Conservation (phyloP, 1,140 invertebrate genomes). For the Drosophila sp. region DNA sequence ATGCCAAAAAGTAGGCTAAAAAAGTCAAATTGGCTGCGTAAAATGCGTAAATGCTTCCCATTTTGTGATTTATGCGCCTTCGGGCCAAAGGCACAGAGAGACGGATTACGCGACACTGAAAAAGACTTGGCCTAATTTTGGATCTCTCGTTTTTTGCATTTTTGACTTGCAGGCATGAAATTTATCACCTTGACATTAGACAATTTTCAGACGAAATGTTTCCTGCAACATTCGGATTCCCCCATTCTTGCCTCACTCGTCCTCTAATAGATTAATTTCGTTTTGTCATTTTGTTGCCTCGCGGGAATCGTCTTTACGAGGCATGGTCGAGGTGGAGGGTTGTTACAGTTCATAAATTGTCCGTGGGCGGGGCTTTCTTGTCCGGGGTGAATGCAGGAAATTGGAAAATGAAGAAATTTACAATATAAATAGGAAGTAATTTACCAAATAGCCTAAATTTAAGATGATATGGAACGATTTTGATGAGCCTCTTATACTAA, state of each 20-base stretch:
- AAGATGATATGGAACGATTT: slow-evolving; percentile 44
- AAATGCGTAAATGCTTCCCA: slow-evolving; percentile 29
- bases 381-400: slow-evolving; percentile 37
- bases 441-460: slow-evolving; percentile 54
- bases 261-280: slow-evolving; percentile 77
- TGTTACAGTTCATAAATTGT: slow-evolving; percentile 54
- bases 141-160: slow-evolving; percentile 14
- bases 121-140: neutral
- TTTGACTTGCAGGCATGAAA: slow-evolving; percentile 50
- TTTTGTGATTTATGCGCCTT: slow-evolving; percentile 59
- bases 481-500: slow-evolving; percentile 26
- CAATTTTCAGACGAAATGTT: slow-evolving; percentile 45
- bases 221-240: neutral
- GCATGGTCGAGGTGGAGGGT: neutral
- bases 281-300: slow-evolving; percentile 65
- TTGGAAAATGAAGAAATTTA: slow-evolving; percentile 63
- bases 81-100: slow-evolving; percentile 1
- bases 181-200: slow-evolving; percentile 73
- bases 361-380: slow-evolving; percentile 19
- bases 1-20: slow-evolving; percentile 43
- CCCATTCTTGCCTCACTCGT: slow-evolving; percentile 29
- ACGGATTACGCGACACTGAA: slow-evolving; percentile 7
- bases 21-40: slow-evolving; percentile 30
- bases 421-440: slow-evolving; percentile 63
- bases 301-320: slow-evolving; percentile 19